These are phyloP conservation scores for Propithecus perrieri DNA, from an alignment of 2,797 vertebrate species.

Conservation along the genomic window DNA sequence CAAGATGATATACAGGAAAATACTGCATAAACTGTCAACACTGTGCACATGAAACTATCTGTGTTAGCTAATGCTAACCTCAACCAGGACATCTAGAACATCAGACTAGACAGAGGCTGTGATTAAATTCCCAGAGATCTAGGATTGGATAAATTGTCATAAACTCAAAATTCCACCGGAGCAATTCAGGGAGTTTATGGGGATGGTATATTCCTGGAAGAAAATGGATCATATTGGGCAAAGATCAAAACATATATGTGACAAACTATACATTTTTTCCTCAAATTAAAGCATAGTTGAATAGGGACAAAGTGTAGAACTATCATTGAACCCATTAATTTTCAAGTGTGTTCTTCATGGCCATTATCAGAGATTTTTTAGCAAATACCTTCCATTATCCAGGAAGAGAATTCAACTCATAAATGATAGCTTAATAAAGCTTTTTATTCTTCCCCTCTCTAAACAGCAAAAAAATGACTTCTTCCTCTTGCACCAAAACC, in stretches of 20 bases:
- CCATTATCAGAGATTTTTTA: conserved; percentile 11
- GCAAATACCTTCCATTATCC: background rate
- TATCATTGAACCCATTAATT: background rate
- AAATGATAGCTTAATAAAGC: background rate
- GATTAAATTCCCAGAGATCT: background rate
- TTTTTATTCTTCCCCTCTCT: background rate
- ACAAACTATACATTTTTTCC: background rate
- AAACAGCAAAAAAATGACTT: background rate
- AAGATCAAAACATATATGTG: background rate
- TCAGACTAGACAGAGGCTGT: background rate
- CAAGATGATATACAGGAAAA: background rate
- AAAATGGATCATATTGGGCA: background rate
- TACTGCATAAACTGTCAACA: background rate
- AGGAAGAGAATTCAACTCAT: conserved; percentile 17
- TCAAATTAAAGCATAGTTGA: background rate
- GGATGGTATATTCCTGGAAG: background rate
- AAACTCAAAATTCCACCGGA: background rate
- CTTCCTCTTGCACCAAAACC: conserved; percentile 22
- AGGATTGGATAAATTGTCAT: background rate
- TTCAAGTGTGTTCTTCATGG: conserved; percentile 26
- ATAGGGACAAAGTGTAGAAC: background rate
- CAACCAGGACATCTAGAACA: background rate
- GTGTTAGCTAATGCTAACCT: background rate
- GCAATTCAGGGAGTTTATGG: background rate
- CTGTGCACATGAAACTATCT: background rate